Percentiles rank a stretch among this genome's conserved stretches.
Conservation (phyloP, 2,888 invertebrate genomes). For the Meteorus cinctellus region DNA sequence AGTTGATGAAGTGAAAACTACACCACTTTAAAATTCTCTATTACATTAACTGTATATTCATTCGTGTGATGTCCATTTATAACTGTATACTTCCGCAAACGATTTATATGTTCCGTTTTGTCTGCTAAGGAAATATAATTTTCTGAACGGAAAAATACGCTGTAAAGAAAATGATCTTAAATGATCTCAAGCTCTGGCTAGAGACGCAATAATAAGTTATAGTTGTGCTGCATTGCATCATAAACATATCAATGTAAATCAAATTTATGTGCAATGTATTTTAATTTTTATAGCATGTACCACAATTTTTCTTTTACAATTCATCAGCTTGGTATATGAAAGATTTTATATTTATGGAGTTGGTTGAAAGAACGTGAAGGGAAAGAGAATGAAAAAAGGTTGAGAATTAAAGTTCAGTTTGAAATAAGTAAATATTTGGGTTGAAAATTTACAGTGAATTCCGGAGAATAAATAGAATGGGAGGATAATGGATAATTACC, state of each 20-base stretch:
- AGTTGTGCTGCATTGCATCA: not conserved
- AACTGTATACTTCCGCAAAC: not conserved
- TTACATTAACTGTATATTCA: not conserved
- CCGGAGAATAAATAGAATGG: too few species aligned
- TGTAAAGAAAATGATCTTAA: not conserved
- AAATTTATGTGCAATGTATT: constrained; percentile 7
- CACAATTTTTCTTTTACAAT: not conserved
- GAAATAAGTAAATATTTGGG: too few species aligned
- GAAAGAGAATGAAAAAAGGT: too few species aligned
- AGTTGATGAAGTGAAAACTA: not conserved
- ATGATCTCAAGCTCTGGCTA: not conserved
- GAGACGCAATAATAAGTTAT: not conserved
- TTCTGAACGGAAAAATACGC: not conserved
- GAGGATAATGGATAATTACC: too few species aligned
- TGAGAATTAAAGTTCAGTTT: too few species aligned
- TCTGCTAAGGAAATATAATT: not conserved
- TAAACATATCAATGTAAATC: constrained; percentile 4
- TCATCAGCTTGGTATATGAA: not conserved
- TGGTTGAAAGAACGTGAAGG: too few species aligned
- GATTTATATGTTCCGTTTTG: not conserved
- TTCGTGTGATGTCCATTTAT: not conserved
- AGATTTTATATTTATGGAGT: too few species aligned
- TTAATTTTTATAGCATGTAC: not conserved
- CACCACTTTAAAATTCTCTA: not conserved
- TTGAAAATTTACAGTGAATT: too few species aligned